Base-by-base conservation (phyloP, 2,888 invertebrate genomes). In the Subacronicta megacephala region DNA sequence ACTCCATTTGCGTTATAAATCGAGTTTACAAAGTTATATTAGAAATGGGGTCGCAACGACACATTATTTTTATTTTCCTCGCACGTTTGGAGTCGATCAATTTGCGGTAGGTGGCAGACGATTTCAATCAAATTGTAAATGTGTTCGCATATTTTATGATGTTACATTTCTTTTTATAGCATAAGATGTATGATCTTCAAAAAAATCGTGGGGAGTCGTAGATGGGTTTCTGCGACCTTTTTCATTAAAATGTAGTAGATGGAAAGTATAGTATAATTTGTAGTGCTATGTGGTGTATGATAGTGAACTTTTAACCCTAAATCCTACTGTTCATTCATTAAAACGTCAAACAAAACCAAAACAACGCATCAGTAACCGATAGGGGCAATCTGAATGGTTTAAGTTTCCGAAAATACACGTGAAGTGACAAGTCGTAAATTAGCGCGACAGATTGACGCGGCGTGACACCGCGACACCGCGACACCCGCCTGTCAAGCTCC, bases 371-470 rank as follows among this genome's bases (percentile, higher is more conserved):
- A 16, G 73, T 64, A 73, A 76, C 64, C 58, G 66, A 76, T 63
- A 67, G 67, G 55, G 70, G 60, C 49, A 47, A 60, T 72, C 57
- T 43, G 38, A 70, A 54, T 46, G 57, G 62, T 62, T 45, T 41
- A 55, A 23, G 50, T 67, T 58, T 63, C 65, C 65, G 7, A 53
- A 72, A 80, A 80, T 80, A 80, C 62, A 49, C 58, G 53, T 16
- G 62, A 66, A 38, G 61, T 55, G 77, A 76, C 77, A 68, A 65
- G 75, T 79, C 79, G 82, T 87, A 84, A 84, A 85, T 83, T 83
- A 84, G 77, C 76, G 80, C 78, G 84, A 81, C 82, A 81, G 84
- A 83, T 81, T 84, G 88, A 85, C 87, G 81, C 75, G 75, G 63
- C 64, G 80, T 80, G 82, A 81, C 81, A 76, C 72, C 64, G 77